Base-by-base conservation (phyloP, 2,888 invertebrate species). In the Nasonia oneida region DNA sequence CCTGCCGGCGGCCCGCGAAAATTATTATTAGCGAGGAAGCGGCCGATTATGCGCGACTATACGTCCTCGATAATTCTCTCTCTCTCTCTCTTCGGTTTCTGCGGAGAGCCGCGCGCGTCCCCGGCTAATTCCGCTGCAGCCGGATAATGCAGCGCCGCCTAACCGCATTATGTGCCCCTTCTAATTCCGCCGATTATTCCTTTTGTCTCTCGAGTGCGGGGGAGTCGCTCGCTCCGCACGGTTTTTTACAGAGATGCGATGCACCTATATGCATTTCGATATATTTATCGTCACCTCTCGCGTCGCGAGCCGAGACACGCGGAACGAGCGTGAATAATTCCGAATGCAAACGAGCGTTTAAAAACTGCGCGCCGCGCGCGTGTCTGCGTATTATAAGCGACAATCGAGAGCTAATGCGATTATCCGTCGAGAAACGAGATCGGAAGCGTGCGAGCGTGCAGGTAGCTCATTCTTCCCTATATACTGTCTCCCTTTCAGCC, bases 1-100 rank as follows among this genome's bases (percentile, higher is more conserved):
- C 84, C 87, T 87, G 89, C 88, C 18, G 64, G 23, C 15, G 29
- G 64, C 47, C 33, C 74, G 74, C 64, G 64, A 75, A 75, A 81
- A 82, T 82, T 75, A 75, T 82, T 82, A 82, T 75, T 82, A 82
- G 75, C 50, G 75, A 82, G 82, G 82, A 82, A 82, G 75, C 82
- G 76, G 37, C 42, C 75, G 82, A 82, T 82, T 82, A 82, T 75
- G 64, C 71, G 57, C 73, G 73, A 37, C 12, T 29, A 67, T 67
- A 67, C 67, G 33, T 67, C 67, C 67, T 67, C 67, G 67, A 67
- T 67, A 33, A 67, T 67, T 67, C 67, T 23, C 61, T 61, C 61
- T 61, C 61, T 61, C 67, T 29, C 67, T 67, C 67, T 67, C 29
- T 67, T 67, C 33, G 67, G 67, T 67, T 67, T 67, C 67, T 67